A percentile compares a stretch with the other conserved stretches of the same genome.
phyloP scores from a whole-genome alignment of 2,113 vertebrate genomes.

The Lagopus leucura region DNA sequence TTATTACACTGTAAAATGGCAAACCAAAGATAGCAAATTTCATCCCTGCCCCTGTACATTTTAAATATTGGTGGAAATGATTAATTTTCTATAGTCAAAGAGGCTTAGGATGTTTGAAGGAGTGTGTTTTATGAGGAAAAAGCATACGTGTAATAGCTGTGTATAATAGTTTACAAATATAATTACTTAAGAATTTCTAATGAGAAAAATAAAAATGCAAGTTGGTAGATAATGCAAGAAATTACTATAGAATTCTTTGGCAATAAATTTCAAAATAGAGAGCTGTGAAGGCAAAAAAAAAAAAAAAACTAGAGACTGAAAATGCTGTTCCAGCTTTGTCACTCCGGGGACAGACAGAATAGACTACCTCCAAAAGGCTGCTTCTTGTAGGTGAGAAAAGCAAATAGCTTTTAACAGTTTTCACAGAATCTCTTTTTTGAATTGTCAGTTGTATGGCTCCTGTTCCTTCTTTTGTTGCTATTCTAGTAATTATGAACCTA shows the following conservation, averaged over 20 bases:
- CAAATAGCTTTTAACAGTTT: slow-evolving; percentile 1
- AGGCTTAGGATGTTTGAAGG: background rate
- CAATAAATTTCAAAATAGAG: slow-evolving; percentile 8
- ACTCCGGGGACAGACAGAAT: background rate
- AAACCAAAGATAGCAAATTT: background rate
- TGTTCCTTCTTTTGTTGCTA: background rate
- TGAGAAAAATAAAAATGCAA: background rate
- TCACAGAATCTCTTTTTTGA: slow-evolving; percentile 1
- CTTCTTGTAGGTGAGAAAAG: slow-evolving; percentile 38
- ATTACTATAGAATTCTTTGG: background rate
- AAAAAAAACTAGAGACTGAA: background rate
- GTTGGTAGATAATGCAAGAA: background rate
- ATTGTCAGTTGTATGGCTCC: background rate
- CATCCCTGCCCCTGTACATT: background rate
- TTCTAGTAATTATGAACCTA: slow-evolving; percentile 9
- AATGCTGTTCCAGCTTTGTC: background rate
- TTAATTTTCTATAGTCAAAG: background rate
- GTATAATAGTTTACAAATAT: background rate
- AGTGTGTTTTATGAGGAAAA: background rate
- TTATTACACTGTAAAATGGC: background rate
- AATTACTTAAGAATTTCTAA: background rate
- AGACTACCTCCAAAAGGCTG: slow-evolving; percentile 21
- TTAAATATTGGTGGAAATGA: background rate
- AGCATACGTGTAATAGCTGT: background rate
- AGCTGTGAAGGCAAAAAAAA: background rate